Conservation (phyloP, 2,113 vertebrate species). For the Scophthalmus maximus region DNA sequence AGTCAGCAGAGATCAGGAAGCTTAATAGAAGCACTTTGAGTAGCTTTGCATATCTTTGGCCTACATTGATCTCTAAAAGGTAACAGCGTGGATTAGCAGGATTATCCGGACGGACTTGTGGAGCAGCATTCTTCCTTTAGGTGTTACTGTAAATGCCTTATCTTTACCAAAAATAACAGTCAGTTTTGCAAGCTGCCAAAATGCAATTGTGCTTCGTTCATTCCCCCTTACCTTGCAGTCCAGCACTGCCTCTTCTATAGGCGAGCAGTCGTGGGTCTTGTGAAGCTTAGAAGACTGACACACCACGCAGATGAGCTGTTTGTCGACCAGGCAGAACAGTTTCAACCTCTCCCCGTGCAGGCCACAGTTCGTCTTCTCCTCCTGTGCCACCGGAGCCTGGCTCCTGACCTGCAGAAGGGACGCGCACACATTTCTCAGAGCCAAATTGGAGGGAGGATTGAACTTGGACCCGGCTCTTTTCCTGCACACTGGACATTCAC, state of each 20-base stretch:
- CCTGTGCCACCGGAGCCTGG: conserved; percentile 16
- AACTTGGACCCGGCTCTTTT: conserved; percentile 68
- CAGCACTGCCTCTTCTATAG: conserved; percentile 72
- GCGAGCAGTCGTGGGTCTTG: conserved; percentile 75
- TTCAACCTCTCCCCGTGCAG: conserved; percentile 78
- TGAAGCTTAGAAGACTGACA: conserved; percentile 79
- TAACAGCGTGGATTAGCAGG: neutral
- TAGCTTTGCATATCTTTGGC: neutral
- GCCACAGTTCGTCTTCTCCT: conserved; percentile 62
- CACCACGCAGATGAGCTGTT: conserved; percentile 80
- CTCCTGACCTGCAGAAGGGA: conserved; percentile 62
- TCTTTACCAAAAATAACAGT: neutral
- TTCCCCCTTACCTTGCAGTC: conserved; percentile 78
- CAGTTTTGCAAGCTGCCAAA: neutral
- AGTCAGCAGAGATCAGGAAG: conserved; percentile 4
- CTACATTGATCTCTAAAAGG: neutral
- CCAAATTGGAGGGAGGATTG: conserved; percentile 73
- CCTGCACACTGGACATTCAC: conserved; percentile 77
- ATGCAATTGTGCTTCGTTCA: neutral
- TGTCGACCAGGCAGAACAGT: conserved; percentile 79
- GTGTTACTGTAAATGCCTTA: conserved; percentile 4
- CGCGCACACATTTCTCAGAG: conserved; percentile 82
- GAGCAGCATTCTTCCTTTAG: conserved; percentile 53
- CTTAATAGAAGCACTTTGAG: neutral
- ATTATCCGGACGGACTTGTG: conserved; percentile 40